A percentile compares a stretch with the other conserved stretches of the same genome.
Conservation (phyloP, 2,113 vertebrate genomes). For the Salvator merianae region DNA sequence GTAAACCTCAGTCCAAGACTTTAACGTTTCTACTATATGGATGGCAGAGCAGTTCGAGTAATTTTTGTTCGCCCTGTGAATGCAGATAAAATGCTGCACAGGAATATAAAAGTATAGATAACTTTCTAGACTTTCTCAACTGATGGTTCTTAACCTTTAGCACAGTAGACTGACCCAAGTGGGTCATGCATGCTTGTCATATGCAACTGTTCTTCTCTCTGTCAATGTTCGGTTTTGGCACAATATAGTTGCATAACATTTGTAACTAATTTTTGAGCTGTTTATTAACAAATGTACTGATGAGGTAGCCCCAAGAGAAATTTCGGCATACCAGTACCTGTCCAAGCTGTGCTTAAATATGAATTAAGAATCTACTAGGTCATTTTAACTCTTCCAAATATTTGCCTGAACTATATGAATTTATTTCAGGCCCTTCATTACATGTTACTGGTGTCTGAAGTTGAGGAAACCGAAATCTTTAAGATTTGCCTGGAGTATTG, state of each 20-base stretch:
- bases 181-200: background rate
- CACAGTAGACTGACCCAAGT: background rate
- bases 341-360: background rate
- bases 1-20: too few relatives aligned
- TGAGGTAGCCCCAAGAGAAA: background rate
- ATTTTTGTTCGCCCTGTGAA: background rate
- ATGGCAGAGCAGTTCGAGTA: background rate
- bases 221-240: background rate
- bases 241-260: background rate
- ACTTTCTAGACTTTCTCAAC: background rate
- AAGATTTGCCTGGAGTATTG: constrained; percentile 99
- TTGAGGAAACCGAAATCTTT: constrained; percentile 99
- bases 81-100: background rate
- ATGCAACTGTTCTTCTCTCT: background rate
- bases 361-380: too few relatives aligned
- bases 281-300: too few relatives aligned
- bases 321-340: background rate
- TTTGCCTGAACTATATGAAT: constrained; percentile 7
- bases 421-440: constrained; percentile 92
- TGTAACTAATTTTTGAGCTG: too few relatives aligned
- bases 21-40: too few relatives aligned
- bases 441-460: constrained; percentile 97
- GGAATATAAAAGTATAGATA: too few relatives aligned
- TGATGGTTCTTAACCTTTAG: background rate
- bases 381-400: background rate